A percentile compares a stretch with the other conserved stretches of the same genome.
phyloP scores from a whole-genome alignment of 2,888 invertebrate species.

The Mylabris sibirica region DNA sequence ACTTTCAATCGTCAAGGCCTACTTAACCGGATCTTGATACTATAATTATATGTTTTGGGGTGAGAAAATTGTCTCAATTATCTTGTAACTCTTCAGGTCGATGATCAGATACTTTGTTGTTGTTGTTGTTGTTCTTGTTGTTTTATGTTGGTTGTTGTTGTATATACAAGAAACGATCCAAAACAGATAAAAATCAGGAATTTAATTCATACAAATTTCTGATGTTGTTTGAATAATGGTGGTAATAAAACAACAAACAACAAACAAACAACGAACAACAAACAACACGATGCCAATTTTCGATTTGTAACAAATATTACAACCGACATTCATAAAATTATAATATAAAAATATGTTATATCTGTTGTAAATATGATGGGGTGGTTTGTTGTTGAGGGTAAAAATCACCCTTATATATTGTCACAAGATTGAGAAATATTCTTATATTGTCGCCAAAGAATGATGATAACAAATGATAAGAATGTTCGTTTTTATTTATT shows the following conservation, averaged over 20 bases:
- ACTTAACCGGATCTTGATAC: conserved; percentile 4
- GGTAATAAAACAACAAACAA: not conserved
- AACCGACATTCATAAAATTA: not conserved
- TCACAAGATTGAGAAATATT: not conserved
- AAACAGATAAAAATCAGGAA: not conserved
- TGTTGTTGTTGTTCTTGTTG: not conserved
- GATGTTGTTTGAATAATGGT: no score
- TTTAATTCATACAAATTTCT: not conserved
- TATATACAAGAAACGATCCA: not conserved
- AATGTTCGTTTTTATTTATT: not conserved
- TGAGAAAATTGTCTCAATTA: conserved; percentile 10
- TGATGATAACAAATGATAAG: conserved; percentile 3
- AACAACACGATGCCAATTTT: not conserved
- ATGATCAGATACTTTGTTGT: not conserved
- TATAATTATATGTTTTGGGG: conserved; percentile 4
- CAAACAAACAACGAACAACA: not conserved
- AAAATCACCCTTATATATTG: not conserved
- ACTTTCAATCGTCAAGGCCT: not conserved
- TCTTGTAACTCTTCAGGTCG: conserved; percentile 2
- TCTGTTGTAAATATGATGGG: not conserved
- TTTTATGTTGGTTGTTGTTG: not conserved
- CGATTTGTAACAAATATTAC: not conserved
- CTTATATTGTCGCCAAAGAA: conserved; percentile 5
- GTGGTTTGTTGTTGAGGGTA: not conserved
- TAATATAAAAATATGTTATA: not conserved